Conservation (phyloP, 1,140 invertebrate genomes). For the Cyphomyrmex costatus region DNA sequence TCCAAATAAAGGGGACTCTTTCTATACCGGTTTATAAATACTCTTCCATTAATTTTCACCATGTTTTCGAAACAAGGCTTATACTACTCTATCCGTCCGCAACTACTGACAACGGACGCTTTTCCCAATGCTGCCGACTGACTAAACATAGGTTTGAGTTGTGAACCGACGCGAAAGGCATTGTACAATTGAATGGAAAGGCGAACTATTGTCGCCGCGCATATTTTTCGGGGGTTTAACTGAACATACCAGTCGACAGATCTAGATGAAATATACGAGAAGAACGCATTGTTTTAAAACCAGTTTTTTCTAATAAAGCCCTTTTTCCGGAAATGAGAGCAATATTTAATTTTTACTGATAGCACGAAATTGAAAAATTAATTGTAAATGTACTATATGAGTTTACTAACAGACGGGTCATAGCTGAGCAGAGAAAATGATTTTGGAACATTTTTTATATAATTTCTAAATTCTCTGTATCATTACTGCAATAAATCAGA, state of each 20-base stretch:
- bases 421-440: background rate
- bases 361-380: background rate
- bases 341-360: slow-evolving; percentile 33
- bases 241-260: slow-evolving; percentile 4
- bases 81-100: background rate
- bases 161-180: slow-evolving; percentile 49
- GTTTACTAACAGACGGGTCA: background rate
- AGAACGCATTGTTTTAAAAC: slow-evolving; percentile 41
- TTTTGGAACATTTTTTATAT: background rate
- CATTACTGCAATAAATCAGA: background rate
- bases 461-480: background rate
- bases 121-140: slow-evolving; percentile 44
- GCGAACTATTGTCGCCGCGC: slow-evolving; percentile 52
- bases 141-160: slow-evolving; percentile 13
- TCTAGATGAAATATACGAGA: slow-evolving; percentile 46
- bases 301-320: slow-evolving; percentile 31
- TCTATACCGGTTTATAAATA: slow-evolving; percentile 8
- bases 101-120: slow-evolving; percentile 33
- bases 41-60: slow-evolving; percentile 68
- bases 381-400: no score
- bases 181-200: slow-evolving; percentile 67
- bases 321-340: slow-evolving; percentile 23
- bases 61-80: slow-evolving; percentile 54
- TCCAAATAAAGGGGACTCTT: slow-evolving; percentile 1
- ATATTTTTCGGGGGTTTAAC: slow-evolving; percentile 45